Base-by-base conservation (phyloP, 2,888 invertebrate species). In the Lithophane leautieri region DNA sequence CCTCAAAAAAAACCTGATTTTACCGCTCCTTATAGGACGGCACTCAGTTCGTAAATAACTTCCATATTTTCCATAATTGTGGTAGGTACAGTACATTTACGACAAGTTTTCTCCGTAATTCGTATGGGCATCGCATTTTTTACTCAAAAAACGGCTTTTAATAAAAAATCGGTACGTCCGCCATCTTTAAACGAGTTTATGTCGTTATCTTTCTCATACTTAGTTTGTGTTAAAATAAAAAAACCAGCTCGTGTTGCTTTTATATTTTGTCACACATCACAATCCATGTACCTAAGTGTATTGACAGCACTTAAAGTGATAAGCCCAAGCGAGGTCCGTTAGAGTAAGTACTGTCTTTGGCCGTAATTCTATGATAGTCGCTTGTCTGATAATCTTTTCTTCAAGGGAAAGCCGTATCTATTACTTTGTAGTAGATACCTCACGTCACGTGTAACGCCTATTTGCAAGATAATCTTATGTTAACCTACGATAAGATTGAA, bases 221-320 rank as follows among this genome's bases (percentile, higher is more conserved):
- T 68, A 70, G 44, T 72, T 74, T 72, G 58, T 74, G 22, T 70
- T 54, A 7, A 62, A 65, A 85, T 81, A 76, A 81, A 76, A 81
- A 71, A 62, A 63, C 56, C 22, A 11, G 47, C 63, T 78, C 60
- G 56, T 44, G 54, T 28, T 63, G 34, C 28, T 70, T 60, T 47
- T 73, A 56, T 42, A 71, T 71, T 66, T 77, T 56, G 70, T 50
- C 63, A 70, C 22, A 62, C 40, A 54, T 60, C 50, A 66, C 50
- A 72, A 74, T 58, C 22, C 66, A 61, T 68, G 22, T 50, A 34
- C 34, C 34, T 4, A 25, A 56, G 63, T 66, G 56, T 76, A 82
- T 76, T 70, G 86, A 84, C 86, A 84, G 73, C 79, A 76, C 83
- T 79, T 67, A 47, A 85, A 76, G 16, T 74, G 83, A 85, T 85